phyloP scores from a whole-genome alignment of 2,113 vertebrate genomes.

The Machaerirhynchus nigripectus region DNA sequence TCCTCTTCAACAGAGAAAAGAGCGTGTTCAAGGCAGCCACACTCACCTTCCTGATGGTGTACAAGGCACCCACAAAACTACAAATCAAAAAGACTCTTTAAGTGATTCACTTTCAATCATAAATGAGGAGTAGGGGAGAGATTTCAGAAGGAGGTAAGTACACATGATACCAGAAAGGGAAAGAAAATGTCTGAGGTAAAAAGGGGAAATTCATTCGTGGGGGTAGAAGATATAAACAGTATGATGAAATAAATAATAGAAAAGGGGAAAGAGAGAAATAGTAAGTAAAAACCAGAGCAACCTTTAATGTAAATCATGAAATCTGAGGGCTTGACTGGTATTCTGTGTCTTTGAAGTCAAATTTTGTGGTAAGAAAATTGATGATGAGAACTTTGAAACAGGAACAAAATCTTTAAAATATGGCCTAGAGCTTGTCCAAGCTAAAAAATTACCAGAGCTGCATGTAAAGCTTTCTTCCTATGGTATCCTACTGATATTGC shows the following conservation, averaged over 20 bases:
- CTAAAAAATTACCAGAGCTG: background rate
- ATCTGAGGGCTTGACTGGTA: background rate
- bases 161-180: background rate
- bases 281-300: background rate
- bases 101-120: background rate
- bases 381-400: background rate
- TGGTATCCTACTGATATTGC: background rate
- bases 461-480: background rate
- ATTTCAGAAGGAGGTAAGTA: background rate
- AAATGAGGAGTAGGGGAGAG: background rate
- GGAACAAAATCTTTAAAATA: background rate
- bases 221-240: background rate
- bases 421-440: background rate
- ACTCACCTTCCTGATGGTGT: fast-evolving
- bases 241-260: background rate
- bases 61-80: fast-evolving
- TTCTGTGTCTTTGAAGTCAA: background rate
- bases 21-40: fast-evolving
- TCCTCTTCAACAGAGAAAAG: fast-evolving
- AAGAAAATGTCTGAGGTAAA: background rate
- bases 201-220: background rate
- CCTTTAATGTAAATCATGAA: background rate
- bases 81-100: background rate
- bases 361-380: background rate
- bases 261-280: background rate